Conservation (phyloP, 2,888 invertebrate genomes). For the Thymelicus lineola region DNA sequence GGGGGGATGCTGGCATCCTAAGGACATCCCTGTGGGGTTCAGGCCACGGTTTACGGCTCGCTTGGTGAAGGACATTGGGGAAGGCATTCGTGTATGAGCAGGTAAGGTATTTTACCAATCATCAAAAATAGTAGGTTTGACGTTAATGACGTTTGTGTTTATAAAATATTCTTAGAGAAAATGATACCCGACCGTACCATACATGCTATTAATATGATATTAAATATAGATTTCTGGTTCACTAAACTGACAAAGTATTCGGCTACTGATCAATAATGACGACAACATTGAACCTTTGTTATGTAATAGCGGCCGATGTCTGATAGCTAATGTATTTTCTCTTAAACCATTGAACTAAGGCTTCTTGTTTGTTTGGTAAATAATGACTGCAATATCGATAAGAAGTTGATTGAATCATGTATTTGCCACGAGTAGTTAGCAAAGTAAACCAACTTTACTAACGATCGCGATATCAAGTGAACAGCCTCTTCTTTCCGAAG, state of each 20-base stretch:
- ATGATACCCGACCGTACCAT: neutral
- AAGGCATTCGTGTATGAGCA: no score
- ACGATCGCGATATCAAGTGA: no score
- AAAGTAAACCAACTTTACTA: neutral
- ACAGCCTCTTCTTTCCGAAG: no score
- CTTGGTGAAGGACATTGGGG: no score
- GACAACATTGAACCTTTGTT: neutral
- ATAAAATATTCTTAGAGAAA: neutral
- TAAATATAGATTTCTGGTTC: neutral
- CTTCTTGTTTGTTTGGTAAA: neutral
- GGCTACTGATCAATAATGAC: neutral
- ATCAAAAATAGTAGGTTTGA: no score
- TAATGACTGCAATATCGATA: neutral
- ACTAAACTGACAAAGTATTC: neutral
- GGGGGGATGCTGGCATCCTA: no score
- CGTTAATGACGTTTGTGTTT: no score
- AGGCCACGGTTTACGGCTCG: no score
- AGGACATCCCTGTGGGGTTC: no score
- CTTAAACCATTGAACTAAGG: neutral
- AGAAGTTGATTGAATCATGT: neutral
- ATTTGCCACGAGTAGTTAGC: neutral
- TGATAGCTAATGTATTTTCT: neutral
- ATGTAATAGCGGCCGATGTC: neutral
- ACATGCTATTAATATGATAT: neutral
- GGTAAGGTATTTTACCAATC: no score